A percentile compares a stretch with the other conserved stretches of the same genome.
Conservation (phyloP, 1,140 invertebrate species). For the Atopsyche davidsoni region DNA sequence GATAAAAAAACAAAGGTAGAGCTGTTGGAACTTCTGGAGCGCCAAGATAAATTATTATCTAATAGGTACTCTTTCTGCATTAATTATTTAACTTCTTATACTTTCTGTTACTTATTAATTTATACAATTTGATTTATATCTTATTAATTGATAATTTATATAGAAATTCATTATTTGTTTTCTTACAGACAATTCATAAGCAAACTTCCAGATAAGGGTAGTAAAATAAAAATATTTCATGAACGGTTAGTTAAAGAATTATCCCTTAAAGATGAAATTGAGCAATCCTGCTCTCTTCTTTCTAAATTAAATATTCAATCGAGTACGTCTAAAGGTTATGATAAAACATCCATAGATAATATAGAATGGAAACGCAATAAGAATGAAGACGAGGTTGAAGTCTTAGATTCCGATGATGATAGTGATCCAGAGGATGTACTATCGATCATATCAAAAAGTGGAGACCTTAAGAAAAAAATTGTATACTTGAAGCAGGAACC, state of each 20-base stretch:
- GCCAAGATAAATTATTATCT: slow-evolving; percentile 24
- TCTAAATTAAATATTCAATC: slow-evolving; percentile 54
- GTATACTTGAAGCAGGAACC: slow-evolving; percentile 49
- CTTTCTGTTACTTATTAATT: not conserved
- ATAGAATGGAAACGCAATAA: slow-evolving; percentile 61
- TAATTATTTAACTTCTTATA: not conserved
- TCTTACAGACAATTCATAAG: slow-evolving; percentile 38
- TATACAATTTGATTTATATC: not conserved
- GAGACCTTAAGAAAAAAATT: slow-evolving; percentile 53
- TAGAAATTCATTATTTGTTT: slow-evolving; percentile 1
- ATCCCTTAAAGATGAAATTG: slow-evolving; percentile 49
- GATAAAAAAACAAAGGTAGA: slow-evolving; percentile 11
- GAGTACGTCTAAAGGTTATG: slow-evolving; percentile 45
- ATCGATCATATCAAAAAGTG: slow-evolving; percentile 58
- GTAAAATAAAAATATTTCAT: slow-evolving; percentile 53
- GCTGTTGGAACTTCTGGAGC: slow-evolving; percentile 18
- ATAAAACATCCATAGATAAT: slow-evolving; percentile 42
- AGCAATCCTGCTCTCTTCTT: slow-evolving; percentile 53
- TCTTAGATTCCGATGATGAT: slow-evolving; percentile 60
- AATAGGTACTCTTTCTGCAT: slow-evolving; percentile 13
- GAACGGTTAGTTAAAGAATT: slow-evolving; percentile 53
- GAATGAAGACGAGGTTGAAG: slow-evolving; percentile 33
- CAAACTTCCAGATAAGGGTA: slow-evolving; percentile 62
- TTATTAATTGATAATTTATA: too few relatives aligned
- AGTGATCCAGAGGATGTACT: slow-evolving; percentile 57